These are phyloP conservation scores for Drosophila aff. DNA, from an alignment of 1,140 invertebrate genomes.

Conservation along the genomic window DNA sequence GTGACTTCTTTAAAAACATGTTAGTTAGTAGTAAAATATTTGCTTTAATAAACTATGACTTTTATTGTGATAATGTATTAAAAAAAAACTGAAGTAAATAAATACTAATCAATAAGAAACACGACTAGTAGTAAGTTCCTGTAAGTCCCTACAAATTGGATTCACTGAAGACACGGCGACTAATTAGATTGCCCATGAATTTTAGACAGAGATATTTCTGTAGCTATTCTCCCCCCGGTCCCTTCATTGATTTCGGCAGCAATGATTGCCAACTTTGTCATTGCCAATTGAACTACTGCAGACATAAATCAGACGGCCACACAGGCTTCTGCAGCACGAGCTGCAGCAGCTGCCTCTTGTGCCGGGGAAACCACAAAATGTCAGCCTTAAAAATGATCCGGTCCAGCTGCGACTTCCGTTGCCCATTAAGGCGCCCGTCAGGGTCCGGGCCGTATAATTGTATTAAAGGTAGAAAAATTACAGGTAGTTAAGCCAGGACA, in stretches of 20 bases:
- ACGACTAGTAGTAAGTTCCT: not conserved
- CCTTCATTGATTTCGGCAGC: slow-evolving; percentile 43
- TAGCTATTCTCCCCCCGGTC: not conserved
- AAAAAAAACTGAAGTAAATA: not conserved
- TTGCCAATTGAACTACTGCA: slow-evolving; percentile 65
- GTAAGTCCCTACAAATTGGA: not conserved
- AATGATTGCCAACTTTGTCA: slow-evolving; percentile 55
- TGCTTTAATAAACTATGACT: not conserved
- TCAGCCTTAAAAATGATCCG: slow-evolving; percentile 72
- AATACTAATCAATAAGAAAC: not conserved
- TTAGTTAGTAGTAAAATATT: no score
- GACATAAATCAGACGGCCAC: slow-evolving; percentile 67
- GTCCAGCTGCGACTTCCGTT: slow-evolving; percentile 68
- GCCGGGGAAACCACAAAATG: slow-evolving; percentile 52
- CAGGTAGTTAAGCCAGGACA: slow-evolving; percentile 62
- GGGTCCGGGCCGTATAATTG: slow-evolving; percentile 57
- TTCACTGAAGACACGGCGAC: not conserved
- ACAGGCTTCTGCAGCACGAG: slow-evolving; percentile 20
- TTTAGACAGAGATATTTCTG: slow-evolving; percentile 3
- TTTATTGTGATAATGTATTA: not conserved
- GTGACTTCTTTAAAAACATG: no score
- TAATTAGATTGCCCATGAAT: slow-evolving; percentile 3
- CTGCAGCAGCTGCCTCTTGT: slow-evolving; percentile 23
- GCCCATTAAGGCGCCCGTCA: slow-evolving; percentile 59
- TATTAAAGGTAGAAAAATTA: slow-evolving; percentile 74